Percentiles rank a stretch among this genome's conserved stretches.
Evolutionary conservation across 2,797 vertebrate genomes (phyloP).

Genomic region (Pogoniulus pusillus): DNA sequence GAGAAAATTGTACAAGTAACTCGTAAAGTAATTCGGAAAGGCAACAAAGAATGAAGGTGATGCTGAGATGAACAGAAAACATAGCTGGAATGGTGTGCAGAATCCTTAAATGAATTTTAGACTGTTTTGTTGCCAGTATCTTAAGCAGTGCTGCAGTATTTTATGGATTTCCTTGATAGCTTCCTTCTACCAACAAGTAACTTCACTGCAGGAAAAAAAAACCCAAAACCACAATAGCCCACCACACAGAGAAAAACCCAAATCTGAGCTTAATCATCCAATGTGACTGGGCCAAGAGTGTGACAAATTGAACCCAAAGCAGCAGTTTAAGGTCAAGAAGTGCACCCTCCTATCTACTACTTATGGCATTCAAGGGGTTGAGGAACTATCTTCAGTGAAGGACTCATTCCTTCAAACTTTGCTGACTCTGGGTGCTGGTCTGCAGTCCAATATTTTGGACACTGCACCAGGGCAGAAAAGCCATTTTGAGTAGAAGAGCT

Average conservation of each 20-base stretch:
- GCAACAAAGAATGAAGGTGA: conserved; percentile 63
- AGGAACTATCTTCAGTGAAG: neutral
- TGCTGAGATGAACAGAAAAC: conserved; percentile 56
- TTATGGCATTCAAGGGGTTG: neutral
- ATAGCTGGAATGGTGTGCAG: conserved; percentile 44
- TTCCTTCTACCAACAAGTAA: conserved; percentile 21
- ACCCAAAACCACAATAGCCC: fast-evolving
- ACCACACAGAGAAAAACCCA: neutral
- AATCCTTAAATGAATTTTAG: conserved; percentile 55
- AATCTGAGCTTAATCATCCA: neutral
- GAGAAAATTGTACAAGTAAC: conserved; percentile 71
- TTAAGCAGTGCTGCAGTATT: conserved; percentile 28
- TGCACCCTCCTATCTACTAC: neutral
- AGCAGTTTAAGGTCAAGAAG: neutral
- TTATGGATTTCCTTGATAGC: conserved; percentile 34
- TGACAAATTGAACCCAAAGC: neutral
- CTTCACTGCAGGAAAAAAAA: neutral
- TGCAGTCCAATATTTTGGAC: neutral
- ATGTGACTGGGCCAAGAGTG: neutral
- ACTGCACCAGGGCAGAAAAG: neutral
- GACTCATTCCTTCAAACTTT: neutral
- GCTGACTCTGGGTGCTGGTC: neutral
- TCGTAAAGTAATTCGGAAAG: conserved; percentile 48
- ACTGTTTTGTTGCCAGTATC: conserved; percentile 22
- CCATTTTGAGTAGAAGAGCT: neutral